Evolutionary conservation across 2,888 invertebrate genomes (phyloP).

Genomic region (Scaptomyza polygonia): DNA sequence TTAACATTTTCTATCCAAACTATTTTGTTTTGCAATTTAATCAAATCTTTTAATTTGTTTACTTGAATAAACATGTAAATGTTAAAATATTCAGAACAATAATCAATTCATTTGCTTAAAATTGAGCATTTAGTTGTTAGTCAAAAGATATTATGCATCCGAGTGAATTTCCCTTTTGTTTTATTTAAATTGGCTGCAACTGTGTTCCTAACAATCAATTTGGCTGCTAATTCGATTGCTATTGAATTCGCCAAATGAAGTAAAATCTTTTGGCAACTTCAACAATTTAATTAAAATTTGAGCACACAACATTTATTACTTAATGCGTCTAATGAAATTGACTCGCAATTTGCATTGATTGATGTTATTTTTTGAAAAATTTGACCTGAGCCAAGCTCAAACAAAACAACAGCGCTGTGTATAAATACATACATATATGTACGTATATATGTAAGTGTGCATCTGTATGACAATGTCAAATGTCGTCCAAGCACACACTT

Average conservation of each 20-base stretch:
- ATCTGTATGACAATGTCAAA: slow-evolving; percentile 42
- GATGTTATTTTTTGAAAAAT: slow-evolving; percentile 66
- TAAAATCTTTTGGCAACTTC: slow-evolving; percentile 23
- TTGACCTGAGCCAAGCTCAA: slow-evolving; percentile 56
- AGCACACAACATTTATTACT: not conserved
- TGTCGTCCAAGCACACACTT: slow-evolving; percentile 38
- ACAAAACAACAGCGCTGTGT: slow-evolving; percentile 43
- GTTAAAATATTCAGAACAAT: not conserved
- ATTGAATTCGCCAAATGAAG: slow-evolving; percentile 20
- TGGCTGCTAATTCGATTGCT: slow-evolving; percentile 30
- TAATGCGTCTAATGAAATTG: slow-evolving; percentile 45
- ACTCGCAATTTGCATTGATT: slow-evolving; percentile 71
- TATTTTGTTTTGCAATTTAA: too few species aligned
- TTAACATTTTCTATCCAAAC: too few species aligned
- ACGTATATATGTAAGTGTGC: not conserved
- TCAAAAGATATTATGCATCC: slow-evolving; percentile 1
- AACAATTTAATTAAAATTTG: slow-evolving; percentile 46
- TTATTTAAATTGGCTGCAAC: not conserved
- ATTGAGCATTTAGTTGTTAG: not conserved
- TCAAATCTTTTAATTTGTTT: too few species aligned
- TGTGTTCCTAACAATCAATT: slow-evolving; percentile 22
- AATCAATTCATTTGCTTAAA: too few species aligned
- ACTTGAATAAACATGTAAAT: not conserved
- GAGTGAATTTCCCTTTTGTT: slow-evolving; percentile 2
- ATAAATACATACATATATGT: slow-evolving; percentile 3